These are phyloP conservation scores for Vipera ursinii DNA, from an alignment of 2,797 vertebrate species.

Conservation along the genomic window DNA sequence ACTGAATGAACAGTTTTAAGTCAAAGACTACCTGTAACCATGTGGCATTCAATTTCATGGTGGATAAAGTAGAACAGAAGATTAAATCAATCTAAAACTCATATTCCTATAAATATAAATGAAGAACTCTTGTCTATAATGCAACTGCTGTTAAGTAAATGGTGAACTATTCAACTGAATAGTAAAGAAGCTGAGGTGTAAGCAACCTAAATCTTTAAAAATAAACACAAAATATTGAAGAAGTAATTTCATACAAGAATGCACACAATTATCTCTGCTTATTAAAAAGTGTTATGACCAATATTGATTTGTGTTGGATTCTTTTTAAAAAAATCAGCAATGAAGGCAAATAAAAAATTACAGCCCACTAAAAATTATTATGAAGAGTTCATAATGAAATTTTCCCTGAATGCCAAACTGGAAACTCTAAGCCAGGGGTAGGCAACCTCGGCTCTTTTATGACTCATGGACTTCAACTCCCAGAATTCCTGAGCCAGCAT, in stretches of 20 bases:
- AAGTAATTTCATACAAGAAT: not conserved
- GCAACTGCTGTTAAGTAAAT: not conserved
- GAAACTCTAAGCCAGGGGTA: not conserved
- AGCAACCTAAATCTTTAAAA: not conserved
- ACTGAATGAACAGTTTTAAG: not conserved
- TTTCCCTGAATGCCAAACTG: not conserved
- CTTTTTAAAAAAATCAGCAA: not conserved
- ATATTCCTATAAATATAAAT: not conserved
- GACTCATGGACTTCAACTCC: no score
- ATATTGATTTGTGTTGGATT: not conserved
- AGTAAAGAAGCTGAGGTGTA: not conserved
- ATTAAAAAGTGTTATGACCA: not conserved
- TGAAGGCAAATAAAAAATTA: not conserved
- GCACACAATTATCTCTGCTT: not conserved
- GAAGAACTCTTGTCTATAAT: not conserved
- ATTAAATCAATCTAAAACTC: not conserved
- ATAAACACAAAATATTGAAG: not conserved
- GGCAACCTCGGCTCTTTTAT: no score
- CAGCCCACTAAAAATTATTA: not conserved
- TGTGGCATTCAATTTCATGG: not conserved
- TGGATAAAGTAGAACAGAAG: not conserved
- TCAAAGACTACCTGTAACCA: not conserved
- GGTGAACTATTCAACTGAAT: not conserved
- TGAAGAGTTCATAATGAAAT: not conserved
- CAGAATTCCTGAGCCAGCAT: no score